Base-by-base conservation (phyloP, 2,888 invertebrate genomes). In the Drosophila aldrichi region DNA sequence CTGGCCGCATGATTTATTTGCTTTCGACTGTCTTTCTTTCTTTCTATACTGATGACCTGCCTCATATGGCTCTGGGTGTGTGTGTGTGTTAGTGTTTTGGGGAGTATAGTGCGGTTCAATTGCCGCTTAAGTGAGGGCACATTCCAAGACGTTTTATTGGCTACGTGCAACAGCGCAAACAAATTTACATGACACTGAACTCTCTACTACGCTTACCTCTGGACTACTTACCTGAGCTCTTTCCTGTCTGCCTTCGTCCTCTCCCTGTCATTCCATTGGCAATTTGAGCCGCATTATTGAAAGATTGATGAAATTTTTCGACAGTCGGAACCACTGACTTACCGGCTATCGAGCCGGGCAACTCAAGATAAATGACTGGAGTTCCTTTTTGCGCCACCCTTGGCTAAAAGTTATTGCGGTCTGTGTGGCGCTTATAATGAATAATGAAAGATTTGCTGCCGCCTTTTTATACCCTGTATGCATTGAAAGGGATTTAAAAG, bases 171-270 rank as follows among this genome's bases (percentile, higher is more conserved):
- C 86, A 85, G 88, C 68, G 88, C 88, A 86, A 87, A 89, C 82
- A 86, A 86, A 86, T 86, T 89, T 86, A 89, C 87, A 87, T 86
- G 89, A 86, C 89, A 86, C 78, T 74, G 84, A 89, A 84, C 89
- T 80, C 76, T 74, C 76, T 74, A 78, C 58, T 73, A 66, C 71
- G 38, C 40, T 54, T 29, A 40, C 40, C 54, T 29, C 38, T 25
- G 54, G 70, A 78, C 74, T 32, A 46, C 44, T 71, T 79, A 72
- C 66, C 60, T 72, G 58, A 40, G 38, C 54, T 25, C 54, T n/a
- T 25, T 12, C 16, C 54, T n/a, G 25, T n/a, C 25, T 10, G 1
- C 41, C 20, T 12, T 1, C 20, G 0, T 5, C 20, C 20, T 14
- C 44, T 10, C 4, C 7, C 54, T n/a, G 48, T 9, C 61, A 59